These are phyloP conservation scores for Tupaia chinensis DNA, from an alignment of 2,113 vertebrate species.

Conservation along the genomic window DNA sequence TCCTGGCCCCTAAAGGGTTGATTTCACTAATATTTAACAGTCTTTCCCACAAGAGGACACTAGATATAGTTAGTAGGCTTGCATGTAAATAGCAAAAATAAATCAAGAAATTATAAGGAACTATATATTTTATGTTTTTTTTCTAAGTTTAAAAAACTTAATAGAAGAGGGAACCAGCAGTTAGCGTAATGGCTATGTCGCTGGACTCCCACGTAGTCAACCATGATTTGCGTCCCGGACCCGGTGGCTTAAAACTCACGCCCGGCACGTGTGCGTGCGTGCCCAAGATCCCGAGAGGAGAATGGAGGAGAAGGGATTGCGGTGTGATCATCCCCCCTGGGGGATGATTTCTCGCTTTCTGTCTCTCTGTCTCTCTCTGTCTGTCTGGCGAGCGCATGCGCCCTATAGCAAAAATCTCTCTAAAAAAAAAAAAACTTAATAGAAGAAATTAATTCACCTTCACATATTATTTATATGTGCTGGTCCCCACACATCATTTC, in stretches of 20 bases:
- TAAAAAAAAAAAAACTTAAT: neutral
- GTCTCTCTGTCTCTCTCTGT: no score
- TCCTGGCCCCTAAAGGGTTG: neutral
- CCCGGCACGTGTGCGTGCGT: no score
- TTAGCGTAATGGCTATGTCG: no score
- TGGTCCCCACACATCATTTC: neutral
- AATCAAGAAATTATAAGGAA: conserved; percentile 15
- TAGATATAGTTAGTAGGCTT: neutral
- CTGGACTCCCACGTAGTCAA: no score
- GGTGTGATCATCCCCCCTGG: no score
- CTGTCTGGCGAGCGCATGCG: no score
- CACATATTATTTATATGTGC: neutral
- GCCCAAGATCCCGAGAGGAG: no score
- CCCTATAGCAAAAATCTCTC: no score
- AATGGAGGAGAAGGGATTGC: no score
- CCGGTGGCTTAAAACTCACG: no score
- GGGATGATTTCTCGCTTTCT: no score
- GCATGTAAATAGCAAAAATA: neutral
- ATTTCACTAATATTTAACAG: neutral
- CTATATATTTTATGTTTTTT: neutral
- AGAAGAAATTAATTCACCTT: neutral
- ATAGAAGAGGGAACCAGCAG: neutral
- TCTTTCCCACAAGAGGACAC: neutral
- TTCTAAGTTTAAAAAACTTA: conserved; percentile 21
- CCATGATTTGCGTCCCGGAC: no score